Evolutionary conservation across 1,140 invertebrate species (phyloP), one percentile per base, ranked within the genome.

Genomic region (Piezodorus guildinii): DNA sequence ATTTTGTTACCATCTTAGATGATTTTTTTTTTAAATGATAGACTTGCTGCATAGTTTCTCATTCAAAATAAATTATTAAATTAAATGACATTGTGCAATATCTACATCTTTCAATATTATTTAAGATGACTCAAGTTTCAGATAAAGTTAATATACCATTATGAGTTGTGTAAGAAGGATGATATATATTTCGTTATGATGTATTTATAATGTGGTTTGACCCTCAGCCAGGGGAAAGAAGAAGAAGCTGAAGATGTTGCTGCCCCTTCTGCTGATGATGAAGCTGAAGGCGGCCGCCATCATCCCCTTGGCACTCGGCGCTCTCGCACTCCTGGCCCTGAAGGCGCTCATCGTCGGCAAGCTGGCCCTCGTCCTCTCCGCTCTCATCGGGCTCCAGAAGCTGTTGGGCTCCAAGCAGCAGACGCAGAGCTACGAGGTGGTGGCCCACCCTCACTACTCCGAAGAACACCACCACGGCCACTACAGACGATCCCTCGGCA

Each of bases 311-410:
- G 82, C 83, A 66, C 78, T 91, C 15, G 88, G 86, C 66, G 85
- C 81, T 71, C 79, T 90, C 61, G 88, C 85, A 10, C 77, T 90
- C n/a, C 77, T 89, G 34, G 87, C 87, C 8, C 84, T 89, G 77
- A 91, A 91, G 77, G 88, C 88, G 17, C 77, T 91, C 60, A 77
- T 90, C 54, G 80, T 90, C 67, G 86, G 86, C 72, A 91, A 91
- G 76, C 79, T 90, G 64, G 85, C 88, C 10, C 79, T 91, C 10
- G 79, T 89, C 49, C 79, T 90, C 62, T 83, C 85, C 66, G 81
- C 79, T 67, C 81, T 90, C 67, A 84, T 90, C 68, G 86, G 83
- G 6, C 74, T 90, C 65, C 88, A 90, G 76, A 90, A 91, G 71
- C 77, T 90, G 8, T 73, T 90, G 30, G 85, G 81, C 44, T 77